phyloP scores from a whole-genome alignment of 2,113 vertebrate species.

The Empidonax alnorum region DNA sequence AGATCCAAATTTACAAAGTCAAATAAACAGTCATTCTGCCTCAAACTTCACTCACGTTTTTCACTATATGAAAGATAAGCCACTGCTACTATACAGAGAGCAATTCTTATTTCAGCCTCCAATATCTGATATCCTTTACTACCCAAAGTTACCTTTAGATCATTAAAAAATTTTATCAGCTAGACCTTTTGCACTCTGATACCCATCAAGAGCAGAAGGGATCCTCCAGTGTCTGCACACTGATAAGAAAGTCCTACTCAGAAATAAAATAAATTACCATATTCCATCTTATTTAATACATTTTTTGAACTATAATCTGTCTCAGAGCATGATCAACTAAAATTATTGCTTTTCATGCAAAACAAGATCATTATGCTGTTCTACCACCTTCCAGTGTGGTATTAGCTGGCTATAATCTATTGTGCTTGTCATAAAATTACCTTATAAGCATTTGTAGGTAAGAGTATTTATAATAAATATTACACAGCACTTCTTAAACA shows the following conservation, averaged over 20 bases:
- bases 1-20: conserved; percentile 27
- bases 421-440: neutral
- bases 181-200: conserved; percentile 66
- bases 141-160: conserved; percentile 61
- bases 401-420: neutral
- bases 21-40: neutral
- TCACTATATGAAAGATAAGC: conserved; percentile 46
- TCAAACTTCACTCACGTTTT: conserved; percentile 19
- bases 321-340: neutral
- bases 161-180: conserved; percentile 71
- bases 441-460: neutral
- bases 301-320: neutral
- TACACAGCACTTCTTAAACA: neutral
- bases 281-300: conserved; percentile 46
- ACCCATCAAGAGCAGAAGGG: conserved; percentile 52
- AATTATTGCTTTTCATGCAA: conserved; percentile 39
- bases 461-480: neutral
- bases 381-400: neutral
- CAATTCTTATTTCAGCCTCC: conserved; percentile 46
- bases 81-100: conserved; percentile 32
- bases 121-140: conserved; percentile 63
- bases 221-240: conserved; percentile 18
- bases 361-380: conserved; percentile 15
- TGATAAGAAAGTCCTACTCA: conserved; percentile 41
- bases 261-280: conserved; percentile 31